Percentiles rank a stretch among this genome's conserved stretches.
These are phyloP conservation scores for Neogale vison DNA, from an alignment of 2,113 vertebrate species.

Conservation along the genomic window DNA sequence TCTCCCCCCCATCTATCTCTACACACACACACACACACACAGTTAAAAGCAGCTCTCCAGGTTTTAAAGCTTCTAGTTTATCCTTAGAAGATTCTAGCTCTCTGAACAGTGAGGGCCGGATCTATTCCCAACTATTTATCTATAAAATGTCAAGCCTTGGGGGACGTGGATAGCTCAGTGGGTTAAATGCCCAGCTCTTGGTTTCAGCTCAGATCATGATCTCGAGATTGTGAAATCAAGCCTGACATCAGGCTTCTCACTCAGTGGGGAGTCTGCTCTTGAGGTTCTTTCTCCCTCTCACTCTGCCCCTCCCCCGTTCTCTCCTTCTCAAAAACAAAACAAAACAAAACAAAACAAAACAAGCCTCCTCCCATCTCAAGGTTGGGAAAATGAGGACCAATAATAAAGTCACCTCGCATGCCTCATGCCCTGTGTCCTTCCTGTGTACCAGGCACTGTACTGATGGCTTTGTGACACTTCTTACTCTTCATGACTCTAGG, in stretches of 20 bases:
- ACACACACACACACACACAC: not conserved
- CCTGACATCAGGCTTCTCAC: fast-evolving
- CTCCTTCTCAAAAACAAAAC: not conserved
- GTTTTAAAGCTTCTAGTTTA: not conserved
- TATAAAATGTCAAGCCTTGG: not conserved
- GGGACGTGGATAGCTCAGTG: not conserved
- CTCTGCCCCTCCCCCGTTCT: not conserved
- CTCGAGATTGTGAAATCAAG: not conserved
- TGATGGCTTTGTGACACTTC: fast-evolving
- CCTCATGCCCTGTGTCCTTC: fast-evolving
- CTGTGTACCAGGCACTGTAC: not conserved
- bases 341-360: too few species aligned
- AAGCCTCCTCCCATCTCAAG: not conserved
- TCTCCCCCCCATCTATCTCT: not conserved
- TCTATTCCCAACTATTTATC: not conserved
- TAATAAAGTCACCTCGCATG: not conserved
- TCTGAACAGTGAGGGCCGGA: not conserved
- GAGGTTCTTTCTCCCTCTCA: not conserved
- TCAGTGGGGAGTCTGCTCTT: not conserved
- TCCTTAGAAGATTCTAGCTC: not conserved
- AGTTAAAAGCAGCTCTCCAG: not conserved
- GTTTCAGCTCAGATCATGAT: not conserved
- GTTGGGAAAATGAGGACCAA: not conserved
- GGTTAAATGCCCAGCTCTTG: not conserved
- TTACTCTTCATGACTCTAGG: not conserved